phyloP scores from a whole-genome alignment of 2,113 vertebrate genomes.

The Eudorcas thomsonii region DNA sequence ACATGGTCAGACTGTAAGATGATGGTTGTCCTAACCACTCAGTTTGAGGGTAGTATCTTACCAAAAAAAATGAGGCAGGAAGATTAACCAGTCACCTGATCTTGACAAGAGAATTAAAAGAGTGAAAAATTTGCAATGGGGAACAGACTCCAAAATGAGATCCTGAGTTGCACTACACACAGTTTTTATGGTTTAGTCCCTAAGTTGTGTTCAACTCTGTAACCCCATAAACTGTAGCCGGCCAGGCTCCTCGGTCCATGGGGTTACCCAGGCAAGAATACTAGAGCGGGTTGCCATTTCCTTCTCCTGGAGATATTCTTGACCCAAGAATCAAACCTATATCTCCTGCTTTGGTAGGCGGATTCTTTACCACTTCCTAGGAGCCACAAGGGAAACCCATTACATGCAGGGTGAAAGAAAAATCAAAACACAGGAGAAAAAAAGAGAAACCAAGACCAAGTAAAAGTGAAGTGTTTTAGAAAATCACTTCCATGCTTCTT shows the following conservation, averaged over 20 bases:
- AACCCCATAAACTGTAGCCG: neutral
- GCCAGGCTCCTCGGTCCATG: neutral
- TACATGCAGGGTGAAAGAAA: conserved; percentile 56
- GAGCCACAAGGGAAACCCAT: neutral
- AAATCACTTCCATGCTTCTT: neutral
- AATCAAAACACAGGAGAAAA: neutral
- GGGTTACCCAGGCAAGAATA: neutral
- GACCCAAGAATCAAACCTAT: neutral
- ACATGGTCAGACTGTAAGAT: neutral
- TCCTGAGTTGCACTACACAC: conserved; percentile 76
- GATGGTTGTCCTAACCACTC: neutral
- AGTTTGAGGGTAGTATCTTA: conserved; percentile 51
- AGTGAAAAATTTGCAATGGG: conserved; percentile 64
- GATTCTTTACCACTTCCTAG: neutral
- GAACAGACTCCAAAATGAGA: conserved; percentile 81
- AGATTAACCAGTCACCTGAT: conserved; percentile 74
- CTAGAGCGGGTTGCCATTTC: neutral
- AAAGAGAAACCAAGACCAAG: neutral
- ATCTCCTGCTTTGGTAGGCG: neutral
- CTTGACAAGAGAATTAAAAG: conserved; percentile 77
- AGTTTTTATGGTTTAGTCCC: neutral
- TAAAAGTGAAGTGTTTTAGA: neutral
- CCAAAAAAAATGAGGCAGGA: conserved; percentile 85
- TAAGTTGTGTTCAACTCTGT: neutral
- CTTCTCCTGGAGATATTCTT: neutral